A percentile compares a stretch with the other conserved stretches of the same genome.
Conservation (phyloP, 1,140 invertebrate species). For the Bradysia coprophila region DNA sequence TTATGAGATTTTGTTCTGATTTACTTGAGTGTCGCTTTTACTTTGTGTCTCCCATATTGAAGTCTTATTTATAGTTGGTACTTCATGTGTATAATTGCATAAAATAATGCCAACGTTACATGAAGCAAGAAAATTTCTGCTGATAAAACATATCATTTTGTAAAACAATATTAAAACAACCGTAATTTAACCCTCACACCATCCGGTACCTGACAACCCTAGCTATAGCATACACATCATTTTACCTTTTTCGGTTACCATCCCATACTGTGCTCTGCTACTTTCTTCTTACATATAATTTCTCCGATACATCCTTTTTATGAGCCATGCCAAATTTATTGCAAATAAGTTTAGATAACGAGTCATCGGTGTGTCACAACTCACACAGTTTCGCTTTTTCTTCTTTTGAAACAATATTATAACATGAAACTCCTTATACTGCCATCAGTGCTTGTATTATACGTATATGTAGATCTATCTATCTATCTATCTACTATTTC, state of each 20-base stretch:
- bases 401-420: not conserved
- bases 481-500: too few relatives aligned
- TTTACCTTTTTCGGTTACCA: not conserved
- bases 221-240: not conserved
- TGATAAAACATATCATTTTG: not conserved
- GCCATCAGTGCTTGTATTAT: too few relatives aligned
- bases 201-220: not conserved
- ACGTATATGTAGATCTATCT: too few relatives aligned
- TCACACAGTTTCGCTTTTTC: not conserved
- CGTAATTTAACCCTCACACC: not conserved
- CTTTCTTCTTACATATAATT: conserved; percentile 2
- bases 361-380: conserved; percentile 6
- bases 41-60: too few relatives aligned
- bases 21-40: too few relatives aligned
- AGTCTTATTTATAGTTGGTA: too few relatives aligned
- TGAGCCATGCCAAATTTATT: conserved; percentile 6
- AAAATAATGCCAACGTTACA: too few relatives aligned
- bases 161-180: conserved; percentile 1
- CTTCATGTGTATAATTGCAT: too few relatives aligned
- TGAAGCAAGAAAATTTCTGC: not conserved
- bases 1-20: too few relatives aligned
- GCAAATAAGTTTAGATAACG: conserved; percentile 6
- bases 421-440: too few relatives aligned
- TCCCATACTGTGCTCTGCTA: not conserved
- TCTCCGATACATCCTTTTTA: conserved; percentile 4